A percentile compares a stretch with the other conserved stretches of the same genome.
phyloP scores from a whole-genome alignment of 1,140 invertebrate genomes.

The Drosophila funebris region DNA sequence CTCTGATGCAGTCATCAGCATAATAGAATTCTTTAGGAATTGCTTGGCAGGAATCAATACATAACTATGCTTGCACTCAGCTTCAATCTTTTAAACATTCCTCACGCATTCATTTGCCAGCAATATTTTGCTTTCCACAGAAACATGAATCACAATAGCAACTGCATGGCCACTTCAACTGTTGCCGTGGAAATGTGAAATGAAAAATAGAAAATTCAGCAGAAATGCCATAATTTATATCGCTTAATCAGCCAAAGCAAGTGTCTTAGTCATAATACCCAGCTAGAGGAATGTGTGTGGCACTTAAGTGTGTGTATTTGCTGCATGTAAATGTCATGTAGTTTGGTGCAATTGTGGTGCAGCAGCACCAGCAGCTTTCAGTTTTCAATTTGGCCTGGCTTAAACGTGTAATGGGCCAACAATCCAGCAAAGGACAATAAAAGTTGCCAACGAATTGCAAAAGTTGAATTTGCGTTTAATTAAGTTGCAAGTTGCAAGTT shows the following conservation, averaged over 20 bases:
- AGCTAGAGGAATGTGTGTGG: neutral
- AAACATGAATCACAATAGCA: neutral
- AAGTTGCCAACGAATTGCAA: neutral
- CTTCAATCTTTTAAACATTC: too few species aligned
- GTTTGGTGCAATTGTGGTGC: slow-evolving; percentile 29
- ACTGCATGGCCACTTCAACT: too few species aligned
- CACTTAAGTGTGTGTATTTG: slow-evolving; percentile 1
- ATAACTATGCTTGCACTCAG: too few species aligned
- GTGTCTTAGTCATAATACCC: neutral
- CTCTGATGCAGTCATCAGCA: too few species aligned
- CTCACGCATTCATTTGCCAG: too few species aligned
- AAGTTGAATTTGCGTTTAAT: slow-evolving; percentile 33
- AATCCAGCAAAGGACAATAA: neutral
- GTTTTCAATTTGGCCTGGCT: slow-evolving; percentile 37
- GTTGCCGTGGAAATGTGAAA: too few species aligned
- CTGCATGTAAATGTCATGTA: slow-evolving; percentile 54
- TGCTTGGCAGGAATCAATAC: too few species aligned
- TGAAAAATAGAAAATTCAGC: too few species aligned
- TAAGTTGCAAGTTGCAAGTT: slow-evolving; percentile 27
- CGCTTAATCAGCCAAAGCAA: neutral
- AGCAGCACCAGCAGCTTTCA: slow-evolving; percentile 16
- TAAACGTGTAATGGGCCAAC: slow-evolving; percentile 21
- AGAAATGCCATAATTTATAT: too few species aligned
- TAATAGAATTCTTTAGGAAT: too few species aligned
- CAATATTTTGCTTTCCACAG: too few species aligned